Evolutionary conservation across 1,140 invertebrate genomes (phyloP), one percentile per base, ranked within the genome.

Genomic region (Dendroctonus valens): DNA sequence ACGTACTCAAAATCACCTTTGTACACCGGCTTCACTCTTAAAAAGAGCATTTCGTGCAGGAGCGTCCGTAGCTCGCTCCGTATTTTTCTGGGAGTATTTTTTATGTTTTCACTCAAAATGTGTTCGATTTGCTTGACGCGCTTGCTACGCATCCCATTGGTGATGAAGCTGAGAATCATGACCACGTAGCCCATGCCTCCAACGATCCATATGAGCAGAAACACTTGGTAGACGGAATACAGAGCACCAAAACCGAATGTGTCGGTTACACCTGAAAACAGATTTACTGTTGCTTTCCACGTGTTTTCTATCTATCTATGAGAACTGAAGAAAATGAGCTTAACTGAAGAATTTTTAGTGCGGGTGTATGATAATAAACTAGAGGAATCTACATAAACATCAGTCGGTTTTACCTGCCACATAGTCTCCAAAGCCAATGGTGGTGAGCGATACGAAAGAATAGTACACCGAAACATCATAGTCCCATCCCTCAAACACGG

Each of bases 401-500:
- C 67, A 40, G 7, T 41, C 72, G 11, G 50, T n/a, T 37, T 46
- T 44, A 78, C 77, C 78, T 72, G 94, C 93, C 12, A 97, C 94
- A 72, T 88, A 90, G 80, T 97, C 94, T 41, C 94, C 95, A 77
- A 97, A 97, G 15, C 95, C 95, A 72, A 97, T 96, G 7, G 95
- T 97, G 0, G 93, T 93, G 3, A 96, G 83, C 0, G 93, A 94
- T 38, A 97, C 91, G 77, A 95, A 96, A 11, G 91, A 90, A 73
- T 93, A 97, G 77, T 97, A 97, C 44, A 97, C 84, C 0, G 92
- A 85, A 49, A 94, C 87, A n/a, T 94, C 86, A 75, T 94, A 97
- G 3, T 85, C 84, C 95, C 95, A 97, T 0, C 84, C 85, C 81
- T 97, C 95, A 65, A 95, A 91, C 41, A 91, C 82, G 0, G 89